Evolutionary conservation across 2,797 vertebrate genomes (phyloP).

Genomic region (Semotilus atromaculatus): DNA sequence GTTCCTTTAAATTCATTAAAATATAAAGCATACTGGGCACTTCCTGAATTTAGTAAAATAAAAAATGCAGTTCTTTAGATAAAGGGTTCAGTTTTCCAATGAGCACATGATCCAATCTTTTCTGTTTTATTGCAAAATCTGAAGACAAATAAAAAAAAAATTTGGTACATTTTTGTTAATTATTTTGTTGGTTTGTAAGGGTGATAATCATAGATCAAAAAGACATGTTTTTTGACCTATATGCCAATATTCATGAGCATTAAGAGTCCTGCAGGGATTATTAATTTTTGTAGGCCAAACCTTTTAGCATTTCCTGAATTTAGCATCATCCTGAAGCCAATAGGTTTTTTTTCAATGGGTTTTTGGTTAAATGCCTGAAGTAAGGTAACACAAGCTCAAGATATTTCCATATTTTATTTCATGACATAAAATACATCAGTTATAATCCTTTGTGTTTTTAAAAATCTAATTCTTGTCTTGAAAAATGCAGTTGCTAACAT

Average conservation of each 20-base stretch:
- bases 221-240: background rate
- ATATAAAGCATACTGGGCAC: background rate
- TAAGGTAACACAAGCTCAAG: background rate
- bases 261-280: background rate
- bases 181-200: background rate
- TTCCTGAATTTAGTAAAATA: background rate
- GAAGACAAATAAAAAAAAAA: background rate
- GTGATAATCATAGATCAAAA: background rate
- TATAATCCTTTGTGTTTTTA: background rate
- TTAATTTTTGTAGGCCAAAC: background rate
- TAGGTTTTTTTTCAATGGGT: background rate
- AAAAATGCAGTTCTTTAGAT: background rate
- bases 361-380: background rate
- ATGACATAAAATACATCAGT: background rate
- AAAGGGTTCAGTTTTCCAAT: background rate
- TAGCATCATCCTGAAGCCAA: background rate
- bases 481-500: background rate
- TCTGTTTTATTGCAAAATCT: background rate
- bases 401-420: background rate
- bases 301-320: background rate
- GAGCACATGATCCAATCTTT: background rate
- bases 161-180: too few relatives aligned
- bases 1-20: too few relatives aligned
- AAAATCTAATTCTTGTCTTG: background rate
- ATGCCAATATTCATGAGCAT: background rate